phyloP scores from a whole-genome alignment of 1,140 invertebrate species.

The Heterodera schachtii region DNA sequence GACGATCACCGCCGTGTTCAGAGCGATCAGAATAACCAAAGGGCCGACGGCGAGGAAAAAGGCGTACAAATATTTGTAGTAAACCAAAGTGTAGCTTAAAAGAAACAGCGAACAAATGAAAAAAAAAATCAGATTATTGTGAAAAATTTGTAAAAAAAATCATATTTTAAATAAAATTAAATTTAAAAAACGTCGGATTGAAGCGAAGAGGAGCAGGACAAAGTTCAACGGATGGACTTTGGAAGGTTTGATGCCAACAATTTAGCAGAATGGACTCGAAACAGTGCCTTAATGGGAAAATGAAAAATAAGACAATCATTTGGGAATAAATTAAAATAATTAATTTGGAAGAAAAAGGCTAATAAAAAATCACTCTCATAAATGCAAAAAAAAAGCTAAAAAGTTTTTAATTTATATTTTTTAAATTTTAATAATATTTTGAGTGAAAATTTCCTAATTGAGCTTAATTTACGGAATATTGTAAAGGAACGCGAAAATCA shows the following conservation, averaged over 20 bases:
- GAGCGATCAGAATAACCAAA: conserved; percentile 51
- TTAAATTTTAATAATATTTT: too few relatives aligned
- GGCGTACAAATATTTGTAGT: conserved; percentile 64
- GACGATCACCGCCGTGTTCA: conserved; percentile 61
- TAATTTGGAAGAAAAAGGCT: too few relatives aligned
- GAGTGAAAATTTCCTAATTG: background rate
- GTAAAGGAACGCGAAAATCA: conserved; percentile 59
- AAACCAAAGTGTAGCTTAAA: conserved; percentile 58
- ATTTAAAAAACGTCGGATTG: conserved; percentile 43
- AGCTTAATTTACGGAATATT: conserved; percentile 49
- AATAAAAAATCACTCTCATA: too few relatives aligned
- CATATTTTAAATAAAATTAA: conserved; percentile 39
- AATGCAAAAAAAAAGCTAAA: too few relatives aligned
- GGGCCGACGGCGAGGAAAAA: conserved; percentile 63
- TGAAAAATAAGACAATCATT: too few relatives aligned
- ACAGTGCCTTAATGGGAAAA: too few relatives aligned
- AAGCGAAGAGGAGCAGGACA: conserved; percentile 61
- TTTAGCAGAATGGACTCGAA: conserved; percentile 61
- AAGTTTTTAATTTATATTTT: too few relatives aligned
- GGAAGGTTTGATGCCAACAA: conserved; percentile 60
- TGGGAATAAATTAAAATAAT: too few relatives aligned
- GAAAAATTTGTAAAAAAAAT: conserved; percentile 34
- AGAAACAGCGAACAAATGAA: too few relatives aligned
- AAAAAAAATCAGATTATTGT: conserved; percentile 10
- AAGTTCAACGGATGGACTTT: conserved; percentile 55